Conservation (phyloP, 2,888 invertebrate species). For the Oscheius sp. region DNA sequence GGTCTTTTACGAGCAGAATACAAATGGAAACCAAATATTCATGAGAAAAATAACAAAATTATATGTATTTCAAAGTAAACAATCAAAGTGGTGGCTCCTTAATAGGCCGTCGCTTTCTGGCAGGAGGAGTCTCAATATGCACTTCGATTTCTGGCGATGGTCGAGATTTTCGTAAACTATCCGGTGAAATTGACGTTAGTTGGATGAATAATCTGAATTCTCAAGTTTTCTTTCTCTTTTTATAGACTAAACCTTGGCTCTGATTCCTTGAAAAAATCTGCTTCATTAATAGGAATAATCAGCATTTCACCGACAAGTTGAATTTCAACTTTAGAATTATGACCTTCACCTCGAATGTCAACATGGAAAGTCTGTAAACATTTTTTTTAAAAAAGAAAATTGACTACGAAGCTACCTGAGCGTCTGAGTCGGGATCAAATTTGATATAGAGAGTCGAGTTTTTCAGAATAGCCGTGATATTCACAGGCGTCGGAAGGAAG, state of each 20-base stretch:
- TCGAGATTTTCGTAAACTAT: neutral
- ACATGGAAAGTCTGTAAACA: slow-evolving; percentile 1
- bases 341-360: slow-evolving; percentile 1
- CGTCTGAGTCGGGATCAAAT: neutral
- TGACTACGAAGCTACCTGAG: neutral
- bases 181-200: neutral
- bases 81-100: slow-evolving; percentile 28
- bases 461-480: slow-evolving; percentile 11
- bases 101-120: slow-evolving; percentile 3
- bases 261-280: neutral
- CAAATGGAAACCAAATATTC: neutral
- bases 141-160: slow-evolving; percentile 18
- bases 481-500: neutral
- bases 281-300: slow-evolving; percentile 1
- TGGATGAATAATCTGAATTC: neutral
- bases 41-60: neutral
- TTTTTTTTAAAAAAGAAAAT: neutral
- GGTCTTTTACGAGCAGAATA: neutral
- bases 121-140: neutral
- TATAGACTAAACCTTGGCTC: neutral
- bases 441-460: slow-evolving; percentile 15
- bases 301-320: neutral
- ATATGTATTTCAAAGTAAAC: too few species aligned
- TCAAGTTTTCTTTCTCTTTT: too few species aligned
- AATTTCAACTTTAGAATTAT: neutral